Conservation (phyloP, 1,140 invertebrate genomes). For the Maniola jurtina region DNA sequence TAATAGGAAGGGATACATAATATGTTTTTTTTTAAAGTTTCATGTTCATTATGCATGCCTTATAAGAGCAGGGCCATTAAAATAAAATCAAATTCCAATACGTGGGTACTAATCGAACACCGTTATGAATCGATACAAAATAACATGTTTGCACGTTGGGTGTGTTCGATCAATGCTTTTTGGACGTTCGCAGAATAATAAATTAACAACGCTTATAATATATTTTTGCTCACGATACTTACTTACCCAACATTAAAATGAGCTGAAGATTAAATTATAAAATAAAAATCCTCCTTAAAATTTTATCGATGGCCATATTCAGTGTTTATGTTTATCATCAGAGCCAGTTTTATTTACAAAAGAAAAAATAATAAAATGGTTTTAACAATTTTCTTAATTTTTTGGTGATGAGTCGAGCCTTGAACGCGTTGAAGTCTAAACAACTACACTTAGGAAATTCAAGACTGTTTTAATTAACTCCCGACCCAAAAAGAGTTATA, state of each 20-base stretch:
- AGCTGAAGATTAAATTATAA: background rate
- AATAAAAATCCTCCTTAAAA: no score
- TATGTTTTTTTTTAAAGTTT: no score
- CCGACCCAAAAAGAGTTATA: no score
- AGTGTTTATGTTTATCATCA: no score
- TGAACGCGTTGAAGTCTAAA: background rate
- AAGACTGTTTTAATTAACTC: no score
- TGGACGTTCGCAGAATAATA: conserved; percentile 9
- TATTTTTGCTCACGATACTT: conserved; percentile 4
- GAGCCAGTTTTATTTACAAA: no score
- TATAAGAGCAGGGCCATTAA: conserved; percentile 5
- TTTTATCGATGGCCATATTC: no score
- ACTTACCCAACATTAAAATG: conserved; percentile 1
- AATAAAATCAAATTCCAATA: conserved; percentile 14
- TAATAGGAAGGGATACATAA: no score
- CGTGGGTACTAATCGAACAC: conserved; percentile 11
- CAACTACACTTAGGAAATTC: background rate
- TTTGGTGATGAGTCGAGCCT: background rate
- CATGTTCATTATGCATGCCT: background rate
- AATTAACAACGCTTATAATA: background rate
- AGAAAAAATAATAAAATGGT: no score
- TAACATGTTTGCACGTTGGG: conserved; percentile 13
- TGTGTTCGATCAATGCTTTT: conserved; percentile 11
- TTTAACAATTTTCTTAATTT: background rate
- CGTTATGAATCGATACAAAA: conserved; percentile 12